Evolutionary conservation across 2,113 vertebrate genomes (phyloP).

Genomic region (Seriola rivoliana): DNA sequence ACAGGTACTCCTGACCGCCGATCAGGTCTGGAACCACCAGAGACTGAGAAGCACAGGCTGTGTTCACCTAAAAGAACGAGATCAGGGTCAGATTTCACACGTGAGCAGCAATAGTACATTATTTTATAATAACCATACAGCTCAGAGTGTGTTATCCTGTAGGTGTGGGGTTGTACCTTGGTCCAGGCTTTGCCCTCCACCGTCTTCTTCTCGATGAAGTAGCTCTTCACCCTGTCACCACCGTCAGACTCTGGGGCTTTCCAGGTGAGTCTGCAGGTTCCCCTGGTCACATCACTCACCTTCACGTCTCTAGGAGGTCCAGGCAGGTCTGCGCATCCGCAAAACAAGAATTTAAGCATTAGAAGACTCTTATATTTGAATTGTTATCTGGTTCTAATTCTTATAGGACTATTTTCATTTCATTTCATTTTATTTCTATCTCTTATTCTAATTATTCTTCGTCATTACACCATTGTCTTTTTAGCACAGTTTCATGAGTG

Average conservation of each 20-base stretch:
- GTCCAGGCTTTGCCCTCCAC: constrained; percentile 96
- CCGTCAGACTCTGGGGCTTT: constrained; percentile 95
- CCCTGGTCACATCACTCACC: constrained; percentile 94
- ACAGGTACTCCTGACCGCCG: constrained; percentile 93
- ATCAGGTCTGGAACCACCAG: constrained; percentile 93
- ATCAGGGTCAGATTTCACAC: neutral
- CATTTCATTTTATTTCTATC: no score
- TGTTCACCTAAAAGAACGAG: constrained; percentile 79
- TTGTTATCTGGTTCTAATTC: neutral
- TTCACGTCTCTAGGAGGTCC: constrained; percentile 94
- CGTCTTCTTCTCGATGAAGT: constrained; percentile 95
- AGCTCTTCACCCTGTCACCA: constrained; percentile 95
- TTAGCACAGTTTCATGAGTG: neutral
- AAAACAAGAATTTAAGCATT: neutral
- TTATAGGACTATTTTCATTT: neutral
- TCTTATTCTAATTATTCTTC: neutral
- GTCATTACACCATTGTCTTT: neutral
- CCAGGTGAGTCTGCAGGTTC: constrained; percentile 95
- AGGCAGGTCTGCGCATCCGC: constrained; percentile 87
- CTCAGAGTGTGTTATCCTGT: no score
- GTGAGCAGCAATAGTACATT: neutral
- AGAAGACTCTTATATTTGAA: neutral
- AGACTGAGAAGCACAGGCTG: constrained; percentile 90
- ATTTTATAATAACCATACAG: no score
- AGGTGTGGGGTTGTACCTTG: constrained; percentile 84